Evolutionary conservation across 2,888 invertebrate species (phyloP), one percentile per base, ranked within the genome.

Genomic region (Synergus umbraculus): DNA sequence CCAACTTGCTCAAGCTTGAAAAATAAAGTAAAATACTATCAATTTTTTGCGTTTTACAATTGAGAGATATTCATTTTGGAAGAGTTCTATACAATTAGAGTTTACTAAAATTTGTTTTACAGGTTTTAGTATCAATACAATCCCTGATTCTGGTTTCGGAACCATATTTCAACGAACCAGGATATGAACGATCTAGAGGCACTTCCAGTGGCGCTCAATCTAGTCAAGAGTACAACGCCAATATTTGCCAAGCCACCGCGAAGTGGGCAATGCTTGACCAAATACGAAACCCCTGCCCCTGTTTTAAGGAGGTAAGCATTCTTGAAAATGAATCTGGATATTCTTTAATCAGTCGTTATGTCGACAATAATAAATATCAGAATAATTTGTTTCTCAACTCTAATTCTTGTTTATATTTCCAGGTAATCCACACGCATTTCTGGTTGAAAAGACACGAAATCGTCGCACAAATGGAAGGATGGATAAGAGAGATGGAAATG

Each of bases 181-280:
- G 98, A 78, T 98, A 97, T 93, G 98, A 98, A 93, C 94, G 97
- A 87, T 96, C 96, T 87, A 95, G 98, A 81, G 97, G 97, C 83
- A 97, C 98, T 58, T 96, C 97, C 82, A 95, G 96, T 37, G 98
- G 98, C 86, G 97, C 96, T 86, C 96, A 96, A 92, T 97, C 97
- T 90, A 97, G 97, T 84, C 95, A 96, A 88, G 98, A 98, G 93
- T 98, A 98, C 93, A 98, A 98, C 93, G 96, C 97, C 87, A 98
- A 98, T 93, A 98, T 98, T 89, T 96, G 97, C 92, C 97, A 98
- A 93, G 98, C 98, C 12, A 97, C 97, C 85, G 97, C 97, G 83
- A 96, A 97, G 91, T 98, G 98, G 98, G 98, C 97, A 84, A 98
- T 98, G 97, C 94, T 98, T 83, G 98, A 98, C 93, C 98, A 98